Conservation (phyloP, 1,140 invertebrate species). For the Goniozus legneri region DNA sequence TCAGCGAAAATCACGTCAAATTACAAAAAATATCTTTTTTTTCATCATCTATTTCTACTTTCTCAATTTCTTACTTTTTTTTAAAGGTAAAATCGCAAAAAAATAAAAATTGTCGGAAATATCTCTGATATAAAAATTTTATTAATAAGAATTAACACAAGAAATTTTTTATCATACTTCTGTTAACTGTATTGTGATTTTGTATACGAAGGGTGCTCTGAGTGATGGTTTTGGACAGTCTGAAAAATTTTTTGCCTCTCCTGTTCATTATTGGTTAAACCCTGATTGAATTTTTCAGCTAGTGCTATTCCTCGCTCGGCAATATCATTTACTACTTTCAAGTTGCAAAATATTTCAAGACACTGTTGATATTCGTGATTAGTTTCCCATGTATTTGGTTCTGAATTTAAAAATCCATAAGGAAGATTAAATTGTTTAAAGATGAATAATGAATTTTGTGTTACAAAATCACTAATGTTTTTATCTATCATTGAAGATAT, state of each 20-base stretch:
- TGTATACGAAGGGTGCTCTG: no score
- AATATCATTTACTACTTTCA: slow-evolving; percentile 10
- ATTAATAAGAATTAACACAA: no score
- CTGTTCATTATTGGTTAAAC: slow-evolving; percentile 3
- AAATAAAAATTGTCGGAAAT: no score
- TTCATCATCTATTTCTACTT: no score
- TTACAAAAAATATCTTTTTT: no score
- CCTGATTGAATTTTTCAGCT: neutral
- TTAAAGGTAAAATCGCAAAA: no score
- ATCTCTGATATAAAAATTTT: no score
- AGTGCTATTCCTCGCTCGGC: slow-evolving; percentile 5
- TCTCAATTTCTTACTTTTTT: no score
- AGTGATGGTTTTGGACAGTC: slow-evolving; percentile 2
- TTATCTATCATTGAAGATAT: neutral
- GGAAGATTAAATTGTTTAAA: slow-evolving; percentile 8
- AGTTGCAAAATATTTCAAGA: neutral
- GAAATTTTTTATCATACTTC: no score
- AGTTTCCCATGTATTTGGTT: neutral
- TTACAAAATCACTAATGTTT: slow-evolving; percentile 11
- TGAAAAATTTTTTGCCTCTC: slow-evolving; percentile 6
- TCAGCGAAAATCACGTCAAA: no score
- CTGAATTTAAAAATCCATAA: slow-evolving; percentile 1
- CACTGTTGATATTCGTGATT: neutral
- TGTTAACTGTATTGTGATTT: no score
- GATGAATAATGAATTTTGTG: slow-evolving; percentile 6